Evolutionary conservation across 2,113 vertebrate species (phyloP).

Genomic region (Paradoxurus hermaphroditus): DNA sequence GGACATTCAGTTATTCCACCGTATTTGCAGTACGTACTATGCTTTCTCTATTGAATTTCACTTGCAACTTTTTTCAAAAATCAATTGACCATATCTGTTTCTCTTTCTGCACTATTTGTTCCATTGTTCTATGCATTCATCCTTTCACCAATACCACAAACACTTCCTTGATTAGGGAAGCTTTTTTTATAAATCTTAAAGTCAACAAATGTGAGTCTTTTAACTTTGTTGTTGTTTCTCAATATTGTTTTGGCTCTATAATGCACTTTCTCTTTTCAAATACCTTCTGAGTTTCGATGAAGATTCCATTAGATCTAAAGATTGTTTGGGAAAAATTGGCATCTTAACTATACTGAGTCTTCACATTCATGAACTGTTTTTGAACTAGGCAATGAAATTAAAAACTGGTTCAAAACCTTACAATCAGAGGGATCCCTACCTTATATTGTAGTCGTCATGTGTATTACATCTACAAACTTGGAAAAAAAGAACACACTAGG

Average conservation of each 20-base stretch:
- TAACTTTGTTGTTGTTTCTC: background rate
- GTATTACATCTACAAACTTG: background rate
- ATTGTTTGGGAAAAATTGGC: background rate
- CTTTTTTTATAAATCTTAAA: background rate
- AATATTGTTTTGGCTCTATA: background rate
- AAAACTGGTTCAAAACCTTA: background rate
- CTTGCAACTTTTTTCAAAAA: background rate
- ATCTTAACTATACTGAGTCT: background rate
- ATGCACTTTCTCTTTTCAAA: background rate
- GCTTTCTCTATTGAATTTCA: background rate
- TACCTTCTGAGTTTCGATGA: background rate
- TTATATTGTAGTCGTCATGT: background rate
- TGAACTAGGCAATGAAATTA: background rate
- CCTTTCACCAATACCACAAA: background rate
- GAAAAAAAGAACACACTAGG: background rate
- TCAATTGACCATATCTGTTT: background rate
- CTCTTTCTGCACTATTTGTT: background rate
- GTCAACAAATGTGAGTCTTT: background rate
- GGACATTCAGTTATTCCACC: background rate
- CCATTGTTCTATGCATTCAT: background rate
- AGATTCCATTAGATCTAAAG: background rate
- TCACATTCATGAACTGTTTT: background rate
- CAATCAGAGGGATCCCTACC: background rate
- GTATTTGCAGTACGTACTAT: background rate
- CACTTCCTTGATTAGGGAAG: background rate